Conservation (phyloP, 2,797 vertebrate genomes). For the Salarias fasciatus region DNA sequence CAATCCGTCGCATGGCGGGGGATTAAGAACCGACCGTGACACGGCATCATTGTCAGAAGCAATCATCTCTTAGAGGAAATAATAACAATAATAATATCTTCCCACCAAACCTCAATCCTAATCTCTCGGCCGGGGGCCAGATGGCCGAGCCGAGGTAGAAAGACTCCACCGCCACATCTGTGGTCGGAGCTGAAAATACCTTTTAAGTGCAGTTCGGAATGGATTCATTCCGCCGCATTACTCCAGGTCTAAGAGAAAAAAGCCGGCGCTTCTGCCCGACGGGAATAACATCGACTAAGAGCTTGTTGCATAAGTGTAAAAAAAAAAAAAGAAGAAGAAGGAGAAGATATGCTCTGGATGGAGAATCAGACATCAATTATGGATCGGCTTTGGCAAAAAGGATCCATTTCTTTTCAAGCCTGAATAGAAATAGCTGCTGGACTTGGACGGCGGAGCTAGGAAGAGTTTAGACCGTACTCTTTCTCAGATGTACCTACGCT, state of each 20-base stretch:
- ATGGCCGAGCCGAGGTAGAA: conserved; percentile 47
- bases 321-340: conserved; percentile 25
- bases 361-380: conserved; percentile 67
- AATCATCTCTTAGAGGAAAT: conserved; percentile 57
- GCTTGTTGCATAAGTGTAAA: conserved; percentile 59
- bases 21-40: conserved; percentile 50
- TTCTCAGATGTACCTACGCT: too few relatives aligned
- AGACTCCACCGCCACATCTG: conserved; percentile 31
- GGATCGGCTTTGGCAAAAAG: conserved; percentile 49
- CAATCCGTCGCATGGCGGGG: too few relatives aligned
- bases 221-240: conserved; percentile 66
- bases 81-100: too few relatives aligned
- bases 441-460: conserved; percentile 13
- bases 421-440: conserved; percentile 48
- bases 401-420: conserved; percentile 53
- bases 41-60: conserved; percentile 46
- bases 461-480: too few relatives aligned
- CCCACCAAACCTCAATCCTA: conserved; percentile 21
- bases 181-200: conserved; percentile 52
- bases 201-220: conserved; percentile 35
- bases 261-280: conserved; percentile 28
- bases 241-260: conserved; percentile 62
- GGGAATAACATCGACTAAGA: conserved; percentile 64
- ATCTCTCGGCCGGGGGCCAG: conserved; percentile 42
- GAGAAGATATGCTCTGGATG: conserved; percentile 53